Conservation (phyloP, 1,140 invertebrate genomes). For the Lepidurus arcticus region DNA sequence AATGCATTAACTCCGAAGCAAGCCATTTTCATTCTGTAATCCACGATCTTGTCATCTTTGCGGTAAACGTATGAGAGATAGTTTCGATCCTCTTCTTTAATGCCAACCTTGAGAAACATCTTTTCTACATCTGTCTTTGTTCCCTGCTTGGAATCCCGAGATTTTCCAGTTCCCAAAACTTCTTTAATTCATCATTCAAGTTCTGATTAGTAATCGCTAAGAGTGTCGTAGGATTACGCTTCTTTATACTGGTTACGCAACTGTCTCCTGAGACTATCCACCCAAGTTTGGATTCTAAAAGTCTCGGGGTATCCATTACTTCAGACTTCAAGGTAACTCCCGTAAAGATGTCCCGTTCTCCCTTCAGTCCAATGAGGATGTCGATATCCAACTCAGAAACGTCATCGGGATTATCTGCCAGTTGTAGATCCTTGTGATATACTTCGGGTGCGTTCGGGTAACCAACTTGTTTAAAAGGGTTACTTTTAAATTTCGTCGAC, state of each 20-base stretch:
- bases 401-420: not conserved
- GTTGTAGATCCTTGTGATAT: not conserved
- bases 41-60: not conserved
- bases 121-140: slow-evolving; percentile 20
- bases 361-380: not conserved
- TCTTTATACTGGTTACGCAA: not conserved
- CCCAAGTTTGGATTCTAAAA: not conserved
- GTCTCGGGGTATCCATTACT: not conserved
- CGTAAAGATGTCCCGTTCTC: not conserved
- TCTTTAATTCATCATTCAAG: not conserved
- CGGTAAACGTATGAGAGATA: not conserved
- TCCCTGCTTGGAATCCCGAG: not conserved
- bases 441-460: not conserved
- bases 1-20: not conserved
- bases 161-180: not conserved
- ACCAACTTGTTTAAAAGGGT: not conserved
- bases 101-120: slow-evolving; percentile 7
- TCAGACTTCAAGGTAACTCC: not conserved
- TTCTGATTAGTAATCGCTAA: not conserved
- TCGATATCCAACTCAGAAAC: not conserved
- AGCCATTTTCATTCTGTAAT: not conserved
- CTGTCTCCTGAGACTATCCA: not conserved
- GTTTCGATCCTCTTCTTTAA: slow-evolving; percentile 17
- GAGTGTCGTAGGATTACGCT: not conserved
- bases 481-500: not conserved